phyloP scores from a whole-genome alignment of 2,797 vertebrate genomes.

The Salarias fasciatus region DNA sequence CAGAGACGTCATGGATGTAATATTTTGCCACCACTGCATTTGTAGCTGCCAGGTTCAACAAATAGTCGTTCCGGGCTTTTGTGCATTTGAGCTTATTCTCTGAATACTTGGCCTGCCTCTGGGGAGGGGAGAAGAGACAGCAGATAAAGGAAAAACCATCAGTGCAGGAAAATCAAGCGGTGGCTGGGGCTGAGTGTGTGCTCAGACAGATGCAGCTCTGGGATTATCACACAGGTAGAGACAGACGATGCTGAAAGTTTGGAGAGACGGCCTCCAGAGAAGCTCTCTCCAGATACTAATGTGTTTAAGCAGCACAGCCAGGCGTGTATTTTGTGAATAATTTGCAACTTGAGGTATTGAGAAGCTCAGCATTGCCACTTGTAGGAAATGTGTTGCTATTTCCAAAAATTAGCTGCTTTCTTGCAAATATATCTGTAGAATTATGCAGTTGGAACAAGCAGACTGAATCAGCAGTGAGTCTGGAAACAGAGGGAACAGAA shows the following conservation, averaged over 20 bases:
- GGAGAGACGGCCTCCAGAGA: constrained; percentile 26
- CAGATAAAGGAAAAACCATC: constrained; percentile 42
- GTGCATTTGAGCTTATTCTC: constrained; percentile 99
- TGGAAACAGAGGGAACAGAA: too few species aligned
- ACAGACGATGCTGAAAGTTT: constrained; percentile 20
- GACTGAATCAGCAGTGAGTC: too few species aligned
- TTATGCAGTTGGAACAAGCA: too few species aligned
- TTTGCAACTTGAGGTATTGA: constrained; percentile 5
- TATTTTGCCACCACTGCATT: constrained; percentile 97
- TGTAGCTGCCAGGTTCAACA: constrained; percentile 95
- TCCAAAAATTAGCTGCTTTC: too few species aligned
- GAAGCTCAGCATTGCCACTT: too few species aligned
- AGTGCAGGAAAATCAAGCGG: constrained; percentile 37
- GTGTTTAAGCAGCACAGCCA: constrained; percentile 30
- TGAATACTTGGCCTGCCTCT: constrained; percentile 99
- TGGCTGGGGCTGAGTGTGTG: constrained; percentile 23
- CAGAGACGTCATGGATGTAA: constrained; percentile 98
- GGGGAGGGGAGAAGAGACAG: constrained; percentile 51
- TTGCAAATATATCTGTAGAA: too few species aligned
- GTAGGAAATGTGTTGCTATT: too few species aligned
- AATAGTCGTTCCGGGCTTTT: constrained; percentile 96
- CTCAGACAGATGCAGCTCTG: constrained; percentile 31
- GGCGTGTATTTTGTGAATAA: constrained; percentile 24
- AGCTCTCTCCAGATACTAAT: constrained; percentile 13
- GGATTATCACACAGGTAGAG: constrained; percentile 34